Evolutionary conservation across 2,797 vertebrate species (phyloP), one percentile per base, ranked within the genome.

Genomic region (Mareca penelope): DNA sequence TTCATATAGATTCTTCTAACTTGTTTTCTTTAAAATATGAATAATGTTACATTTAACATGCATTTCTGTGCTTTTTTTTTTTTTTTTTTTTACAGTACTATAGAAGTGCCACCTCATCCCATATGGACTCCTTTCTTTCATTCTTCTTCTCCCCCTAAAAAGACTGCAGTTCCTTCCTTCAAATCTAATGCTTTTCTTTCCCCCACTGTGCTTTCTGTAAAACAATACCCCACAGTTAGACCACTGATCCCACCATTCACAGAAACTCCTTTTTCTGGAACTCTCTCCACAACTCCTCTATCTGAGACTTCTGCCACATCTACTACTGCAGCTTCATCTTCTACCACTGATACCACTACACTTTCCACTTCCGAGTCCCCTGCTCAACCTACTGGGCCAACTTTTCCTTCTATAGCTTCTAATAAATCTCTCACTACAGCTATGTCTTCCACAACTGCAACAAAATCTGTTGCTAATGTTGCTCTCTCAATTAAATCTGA

Each of bases 71-170:
- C 12, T 28, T 53, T 63, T 95, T 52, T 94, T 91, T 94, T 28
- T 53, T 95, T 52, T 94, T 91, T 94, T 91, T 92, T 95, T 52
- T 28, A 70, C 89, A 98, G 98, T 90, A 95, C 94, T 76, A 90
- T 96, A 59, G 88, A 98, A 92, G 80, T 96, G 69, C 94, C 97
- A 22, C 35, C 97, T 90, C 65, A 78, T 82, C 96, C 96, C 56
- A 46, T 79, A 92, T 85, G 64, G 67, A 39, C 80, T 87, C 88
- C 95, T 48, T 70, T 72, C 21, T 35, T 57, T 88, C 89, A 22
- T 83, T 77, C 55, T 78, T 29, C 21, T 86, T 61, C 95, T 89
- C 68, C 89, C 19, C 31, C 50, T 65, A 94, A 87, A 68, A 84
- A 46, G 60, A 39, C 86, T 53, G 57, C 88, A 55, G 35, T 78